phyloP scores from a whole-genome alignment of 2,888 invertebrate genomes.

The Spicauda simplicius region DNA sequence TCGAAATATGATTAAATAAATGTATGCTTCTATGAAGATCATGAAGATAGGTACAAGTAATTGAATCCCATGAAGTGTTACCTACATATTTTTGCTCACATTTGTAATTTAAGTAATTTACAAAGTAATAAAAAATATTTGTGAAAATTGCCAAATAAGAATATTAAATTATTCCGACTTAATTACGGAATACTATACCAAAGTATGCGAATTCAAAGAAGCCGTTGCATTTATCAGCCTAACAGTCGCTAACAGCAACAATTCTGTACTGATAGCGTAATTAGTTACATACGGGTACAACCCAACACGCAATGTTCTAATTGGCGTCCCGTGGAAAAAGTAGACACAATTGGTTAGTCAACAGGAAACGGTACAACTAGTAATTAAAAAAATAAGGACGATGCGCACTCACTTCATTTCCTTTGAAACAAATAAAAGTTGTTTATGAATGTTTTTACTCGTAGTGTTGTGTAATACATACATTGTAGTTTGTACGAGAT shows the following conservation, averaged over 20 bases:
- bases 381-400: constrained; percentile 32
- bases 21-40: too few relatives aligned
- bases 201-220: neutral
- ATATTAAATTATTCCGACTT: too few relatives aligned
- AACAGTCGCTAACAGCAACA: neutral
- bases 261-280: neutral
- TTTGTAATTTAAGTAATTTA: too few relatives aligned
- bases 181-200: neutral
- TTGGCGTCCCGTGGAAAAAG: constrained; percentile 34
- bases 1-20: too few relatives aligned
- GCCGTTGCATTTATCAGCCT: neutral
- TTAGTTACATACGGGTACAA: constrained; percentile 20
- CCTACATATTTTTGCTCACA: too few relatives aligned
- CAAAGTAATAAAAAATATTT: too few relatives aligned
- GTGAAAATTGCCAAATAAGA: too few relatives aligned
- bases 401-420: constrained; percentile 13
- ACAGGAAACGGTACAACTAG: constrained; percentile 30
- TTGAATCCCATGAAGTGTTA: too few relatives aligned
- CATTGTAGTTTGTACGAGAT: neutral
- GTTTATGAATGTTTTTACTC: neutral
- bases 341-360: constrained; percentile 29
- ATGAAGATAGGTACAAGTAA: too few relatives aligned
- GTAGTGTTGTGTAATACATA: neutral
- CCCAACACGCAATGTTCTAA: constrained; percentile 15
- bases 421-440: neutral